Base-by-base conservation (phyloP, 2,113 vertebrate genomes). In the Xiphias gladius region DNA sequence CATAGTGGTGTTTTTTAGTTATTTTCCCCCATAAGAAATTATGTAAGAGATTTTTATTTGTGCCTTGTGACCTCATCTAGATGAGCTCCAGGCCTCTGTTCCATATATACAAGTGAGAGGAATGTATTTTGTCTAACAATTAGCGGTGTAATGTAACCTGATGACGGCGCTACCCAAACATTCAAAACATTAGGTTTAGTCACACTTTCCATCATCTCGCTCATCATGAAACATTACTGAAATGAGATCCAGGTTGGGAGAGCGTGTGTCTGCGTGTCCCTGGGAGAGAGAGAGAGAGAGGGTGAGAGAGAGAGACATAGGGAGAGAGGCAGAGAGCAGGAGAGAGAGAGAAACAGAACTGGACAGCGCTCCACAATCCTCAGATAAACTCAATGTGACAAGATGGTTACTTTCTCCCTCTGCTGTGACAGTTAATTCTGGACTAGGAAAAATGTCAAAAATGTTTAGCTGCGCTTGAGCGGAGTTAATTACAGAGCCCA, bases 391-490 rank as follows among this genome's bases (percentile, higher is more conserved):
- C 93, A 94, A 96, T 97, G 95, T 98, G 97, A 98, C 97, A 97
- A 95, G 96, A 96, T 95, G 96, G 95, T 96, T 97, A 96, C 96
- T 96, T 96, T 97, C 95, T 96, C 96, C 95, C 96, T 97, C 95
- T 93, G 93, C 96, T 96, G 96, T 98, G 97, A 98, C 97, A 98
- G 97, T 97, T 97, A 96, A 98, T 97, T 97, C 96, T 96, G 96
- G 95, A 97, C 95, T 94, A 97, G 95, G 96, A 97, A 96, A 97
- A 97, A 97, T 96, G 97, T 99, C 97, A 97, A 97, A 98, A 98
- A 97, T 97, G 95, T 97, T 99, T 99, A 99, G 97, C 96, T 96
- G 96, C 96, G 97, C 97, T 97, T 96, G 96, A 96, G 94, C 95
- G 96, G 96, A 98, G 96, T 98, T 99, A 98, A 99, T 99, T 98